Evolutionary conservation across 2,113 vertebrate species (phyloP).

Genomic region (Porphyrio hochstetteri): DNA sequence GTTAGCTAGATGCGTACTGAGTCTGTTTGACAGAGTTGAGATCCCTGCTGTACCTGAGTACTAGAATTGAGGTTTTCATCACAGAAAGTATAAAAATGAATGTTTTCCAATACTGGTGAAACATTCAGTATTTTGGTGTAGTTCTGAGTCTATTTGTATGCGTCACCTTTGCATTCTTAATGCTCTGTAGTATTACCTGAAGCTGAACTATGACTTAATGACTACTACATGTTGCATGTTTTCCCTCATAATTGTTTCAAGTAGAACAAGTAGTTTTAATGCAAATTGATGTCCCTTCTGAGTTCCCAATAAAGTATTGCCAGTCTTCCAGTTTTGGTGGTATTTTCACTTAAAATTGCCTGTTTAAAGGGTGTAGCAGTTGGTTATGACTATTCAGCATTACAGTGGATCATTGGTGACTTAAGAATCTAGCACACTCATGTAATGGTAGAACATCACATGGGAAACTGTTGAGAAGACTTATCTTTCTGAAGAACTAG

Average conservation of each 20-base stretch:
- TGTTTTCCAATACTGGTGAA: background rate
- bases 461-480: constrained; percentile 29
- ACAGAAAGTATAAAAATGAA: background rate
- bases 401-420: background rate
- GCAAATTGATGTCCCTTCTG: background rate
- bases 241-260: background rate
- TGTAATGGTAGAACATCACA: background rate
- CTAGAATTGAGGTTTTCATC: background rate
- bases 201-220: background rate
- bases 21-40: background rate
- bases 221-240: background rate
- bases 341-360: constrained; percentile 21
- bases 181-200: background rate
- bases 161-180: background rate
- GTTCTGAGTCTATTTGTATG: background rate
- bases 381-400: background rate
- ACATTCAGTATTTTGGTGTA: background rate
- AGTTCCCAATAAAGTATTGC: background rate
- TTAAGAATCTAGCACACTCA: background rate
- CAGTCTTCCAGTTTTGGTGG: background rate
- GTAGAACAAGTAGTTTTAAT: background rate
- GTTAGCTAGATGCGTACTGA: no score
- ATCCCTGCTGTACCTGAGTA: background rate
- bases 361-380: background rate
- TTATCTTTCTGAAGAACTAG: constrained; percentile 30